Base-by-base conservation (phyloP, 2,797 vertebrate species). In the Chiloscyllium punctatum region DNA sequence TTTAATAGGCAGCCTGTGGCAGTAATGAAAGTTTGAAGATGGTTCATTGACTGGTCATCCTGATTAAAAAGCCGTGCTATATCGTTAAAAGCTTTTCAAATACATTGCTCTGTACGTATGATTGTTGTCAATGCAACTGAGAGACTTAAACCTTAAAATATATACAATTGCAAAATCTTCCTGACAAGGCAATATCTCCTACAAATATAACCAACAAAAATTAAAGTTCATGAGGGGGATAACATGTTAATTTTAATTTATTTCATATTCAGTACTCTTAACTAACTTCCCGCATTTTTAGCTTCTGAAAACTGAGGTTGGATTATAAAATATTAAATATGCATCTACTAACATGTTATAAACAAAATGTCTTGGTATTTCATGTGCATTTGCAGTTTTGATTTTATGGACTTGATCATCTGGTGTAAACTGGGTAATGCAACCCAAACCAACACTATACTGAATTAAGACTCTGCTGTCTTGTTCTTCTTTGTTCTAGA, bases 21-120 rank as follows among this genome's bases (percentile, higher is more conserved):
- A 90, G 25, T 42, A 77, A 77, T 33, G 72, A n/a, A 77, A 77
- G 72, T 33, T 51, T 62, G 87, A 62, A 90, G 57, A 90, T 90
- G 87, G 30, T 90, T 90, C 87, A 62, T 90, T 90, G 53, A 90
- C 87, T 90, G 87, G 87, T 62, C 87, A 90, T 57, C 51, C 30
- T 90, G 87, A 90, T 57, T 1, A 62, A 62, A 90, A 16, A 18
- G 87, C 9, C 62, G 27, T 62, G 33, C 53, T 57, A 7, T 90
- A 53, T 62, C 62, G 87, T 57, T 90, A 53, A 90, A 90, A 62
- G 57, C 53, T 57, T 90, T 90, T 90, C 87, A 62, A 90, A 90
- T 62, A 16, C 9, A 33, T 33, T 62, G 13, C 16, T 30, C 37
- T 42, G 87, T 62, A 33, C 90, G 15, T 62, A 33, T 90, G 51